Conservation (phyloP, 2,888 invertebrate genomes). For the Yponomeuta cagnagella region DNA sequence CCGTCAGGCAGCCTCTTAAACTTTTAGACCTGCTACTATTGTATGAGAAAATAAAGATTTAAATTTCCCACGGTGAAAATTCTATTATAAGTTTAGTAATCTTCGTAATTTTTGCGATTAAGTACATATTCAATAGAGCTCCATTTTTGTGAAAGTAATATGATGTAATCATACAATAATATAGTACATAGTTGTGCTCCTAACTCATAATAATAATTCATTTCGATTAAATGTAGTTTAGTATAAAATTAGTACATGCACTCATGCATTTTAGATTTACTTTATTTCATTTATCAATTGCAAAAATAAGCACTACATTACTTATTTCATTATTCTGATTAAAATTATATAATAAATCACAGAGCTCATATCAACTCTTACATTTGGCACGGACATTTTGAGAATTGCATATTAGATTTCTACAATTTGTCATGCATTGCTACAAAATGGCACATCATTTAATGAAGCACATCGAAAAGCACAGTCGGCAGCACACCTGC, state of each 20-base stretch:
- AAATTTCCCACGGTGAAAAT: too few species aligned
- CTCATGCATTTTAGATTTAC: neutral
- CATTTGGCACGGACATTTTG: constrained; percentile 43
- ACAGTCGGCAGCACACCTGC: too few species aligned
- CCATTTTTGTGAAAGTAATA: neutral
- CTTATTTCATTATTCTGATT: constrained; percentile 15
- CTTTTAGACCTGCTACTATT: too few species aligned
- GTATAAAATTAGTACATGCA: neutral
- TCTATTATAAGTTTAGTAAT: neutral
- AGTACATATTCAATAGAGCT: neutral
- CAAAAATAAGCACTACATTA: constrained; percentile 10
- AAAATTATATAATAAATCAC: too few species aligned
- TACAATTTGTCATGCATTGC: constrained; percentile 22
- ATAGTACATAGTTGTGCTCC: neutral
- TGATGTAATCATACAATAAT: neutral
- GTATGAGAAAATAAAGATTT: too few species aligned
- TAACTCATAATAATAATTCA: neutral
- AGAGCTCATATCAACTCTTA: constrained; percentile 17
- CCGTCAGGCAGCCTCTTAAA: too few species aligned
- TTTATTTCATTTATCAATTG: neutral
- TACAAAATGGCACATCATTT: constrained; percentile 26
- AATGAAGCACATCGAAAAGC: neutral
- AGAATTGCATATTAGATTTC: neutral
- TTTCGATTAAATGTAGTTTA: neutral
- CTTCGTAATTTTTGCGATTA: neutral